Conservation (phyloP, 1,140 invertebrate genomes). For the Aphaenogaster ashmeadi region DNA sequence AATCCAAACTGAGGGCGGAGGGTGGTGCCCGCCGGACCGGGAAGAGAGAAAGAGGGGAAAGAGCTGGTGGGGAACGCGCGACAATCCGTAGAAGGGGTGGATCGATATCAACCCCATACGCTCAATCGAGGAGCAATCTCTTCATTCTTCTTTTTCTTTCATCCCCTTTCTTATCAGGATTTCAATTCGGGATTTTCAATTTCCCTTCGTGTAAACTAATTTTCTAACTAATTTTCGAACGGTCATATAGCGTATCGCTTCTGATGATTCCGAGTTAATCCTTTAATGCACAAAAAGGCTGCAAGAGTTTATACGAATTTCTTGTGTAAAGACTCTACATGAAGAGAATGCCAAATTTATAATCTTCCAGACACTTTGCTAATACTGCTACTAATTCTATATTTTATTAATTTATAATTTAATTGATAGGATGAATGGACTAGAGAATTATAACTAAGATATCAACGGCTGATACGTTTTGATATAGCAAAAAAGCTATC, state of each 20-base stretch:
- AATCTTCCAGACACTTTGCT: neutral
- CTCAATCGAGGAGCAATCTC: conserved; percentile 65
- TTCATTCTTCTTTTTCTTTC: conserved; percentile 35
- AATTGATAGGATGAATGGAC: neutral
- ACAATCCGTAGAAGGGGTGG: conserved; percentile 68
- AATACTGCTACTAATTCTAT: neutral
- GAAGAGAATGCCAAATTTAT: neutral
- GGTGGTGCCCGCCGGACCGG: conserved; percentile 54
- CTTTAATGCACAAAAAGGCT: neutral
- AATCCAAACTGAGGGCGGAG: conserved; percentile 66
- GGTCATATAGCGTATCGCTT: neutral
- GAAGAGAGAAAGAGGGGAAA: conserved; percentile 42
- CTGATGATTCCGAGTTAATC: neutral
- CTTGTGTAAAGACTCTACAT: neutral
- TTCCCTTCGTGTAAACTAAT: conserved; percentile 20
- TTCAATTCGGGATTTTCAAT: conserved; percentile 33
- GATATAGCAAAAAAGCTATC: neutral
- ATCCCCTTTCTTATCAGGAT: neutral
- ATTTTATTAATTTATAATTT: neutral
- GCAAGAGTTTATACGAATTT: neutral
- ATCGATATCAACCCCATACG: conserved; percentile 82
- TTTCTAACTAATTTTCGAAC: conserved; percentile 12
- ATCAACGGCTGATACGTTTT: neutral
- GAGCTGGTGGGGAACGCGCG: conserved; percentile 51
- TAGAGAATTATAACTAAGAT: neutral